Percentiles rank a stretch among this genome's conserved stretches.
These are phyloP conservation scores for Chorisops tibialis DNA, from an alignment of 2,888 invertebrate species.

Conservation along the genomic window DNA sequence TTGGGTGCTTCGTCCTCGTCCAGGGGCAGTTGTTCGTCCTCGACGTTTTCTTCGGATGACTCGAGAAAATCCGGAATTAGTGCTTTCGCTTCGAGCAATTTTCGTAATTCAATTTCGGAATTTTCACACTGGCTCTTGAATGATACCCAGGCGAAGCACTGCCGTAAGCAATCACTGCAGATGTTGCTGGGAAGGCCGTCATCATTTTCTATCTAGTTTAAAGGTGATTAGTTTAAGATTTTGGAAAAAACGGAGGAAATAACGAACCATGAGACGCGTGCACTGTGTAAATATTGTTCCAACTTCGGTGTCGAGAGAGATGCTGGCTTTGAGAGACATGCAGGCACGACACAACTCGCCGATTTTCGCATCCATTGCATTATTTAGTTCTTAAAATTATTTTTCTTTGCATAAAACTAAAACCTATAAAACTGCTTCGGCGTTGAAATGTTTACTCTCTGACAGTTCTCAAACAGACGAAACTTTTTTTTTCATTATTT, in stretches of 20 bases:
- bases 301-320: not conserved
- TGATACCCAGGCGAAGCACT: slow-evolving; percentile 51
- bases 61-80: not conserved
- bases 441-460: no score
- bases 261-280: slow-evolving; percentile 20
- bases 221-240: not conserved
- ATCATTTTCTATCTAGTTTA: slow-evolving; percentile 49
- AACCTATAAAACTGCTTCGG: no score
- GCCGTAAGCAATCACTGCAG: slow-evolving; percentile 51
- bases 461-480: no score
- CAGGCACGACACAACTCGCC: slow-evolving; percentile 11
- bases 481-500: no score
- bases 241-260: not conserved
- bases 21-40: not conserved
- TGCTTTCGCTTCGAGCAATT: slow-evolving; percentile 35
- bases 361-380: not conserved
- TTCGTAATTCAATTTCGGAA: slow-evolving; percentile 49
- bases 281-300: slow-evolving; percentile 14
- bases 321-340: not conserved
- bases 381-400: no score
- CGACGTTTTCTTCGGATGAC: not conserved
- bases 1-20: no score
- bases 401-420: no score
- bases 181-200: slow-evolving; percentile 52
- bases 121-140: slow-evolving; percentile 53